Evolutionary conservation across 2,888 invertebrate species (phyloP), one percentile per base, ranked within the genome.

Genomic region (Myopa testacea): DNA sequence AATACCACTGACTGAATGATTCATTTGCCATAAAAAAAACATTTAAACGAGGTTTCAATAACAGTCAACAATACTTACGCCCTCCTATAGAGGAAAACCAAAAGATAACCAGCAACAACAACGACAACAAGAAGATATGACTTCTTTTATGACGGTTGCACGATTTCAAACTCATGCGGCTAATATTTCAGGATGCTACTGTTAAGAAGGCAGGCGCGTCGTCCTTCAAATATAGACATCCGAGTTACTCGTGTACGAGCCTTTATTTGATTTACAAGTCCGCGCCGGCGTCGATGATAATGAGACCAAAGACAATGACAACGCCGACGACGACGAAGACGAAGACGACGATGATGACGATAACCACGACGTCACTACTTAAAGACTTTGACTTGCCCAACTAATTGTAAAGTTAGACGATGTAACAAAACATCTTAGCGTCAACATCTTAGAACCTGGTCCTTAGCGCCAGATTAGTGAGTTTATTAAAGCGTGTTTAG

Each of bases 201-300:
- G 19, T 19, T 26, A 26, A 26, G 55, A 26, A 52, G 55, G 37
- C 37, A 70, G 70, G 55, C 70, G 52, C 70, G 70, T 70, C 70
- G 6, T 34, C 55, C 70, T 52, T 26, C 55, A 52, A 26, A 26
- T 26, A 26, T 26, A 26, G 26, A 26, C 26, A 26, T 26, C 26
- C 26, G 26, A 26, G 1, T 26, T 26, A 26, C 26, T 26, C 26
- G 26, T 26, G 26, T 26, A 26, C 26, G 26, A 26, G 26, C 26
- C 1, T 26, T 26, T 26, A 26, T 26, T 26, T 26, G 69, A 37
- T 40, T 38, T 38, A 12, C 55, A 12, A 55, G 55, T 14, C 55
- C 45, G 55, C 14, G 12, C n/a, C 50, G 69, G 19, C 69, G 69
- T 45, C 50, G 50, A 69, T 45, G 50, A 69, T 45, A 34, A 45